Base-by-base conservation (phyloP, 2,888 invertebrate species). In the Copidosoma aretas region DNA sequence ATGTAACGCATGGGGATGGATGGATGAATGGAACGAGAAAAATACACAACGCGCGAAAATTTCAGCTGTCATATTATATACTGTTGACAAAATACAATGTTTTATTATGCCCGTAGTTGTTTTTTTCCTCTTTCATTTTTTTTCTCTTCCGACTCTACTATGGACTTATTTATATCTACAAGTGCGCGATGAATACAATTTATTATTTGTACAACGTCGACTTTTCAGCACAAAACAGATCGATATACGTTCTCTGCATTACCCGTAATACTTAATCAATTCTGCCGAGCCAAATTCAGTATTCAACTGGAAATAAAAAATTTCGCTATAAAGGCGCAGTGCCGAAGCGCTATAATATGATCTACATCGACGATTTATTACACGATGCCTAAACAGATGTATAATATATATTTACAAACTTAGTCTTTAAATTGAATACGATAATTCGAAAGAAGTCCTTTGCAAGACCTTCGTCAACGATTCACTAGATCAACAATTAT, bases 361-460 rank as follows among this genome's bases (percentile, higher is more conserved):
- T 46, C 43, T 32, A n/a, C n/a, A 32, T 32, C 32, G 32, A 8
- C 32, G 32, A 32, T 32, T 66, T 61, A 66, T 19, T 66, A 60
- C 19, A 66, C 32, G 32, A 60, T 67, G 52, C 51, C 57, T 67
- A 64, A 67, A 67, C 59, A 64, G 32, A 5, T 67, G 63, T 60
- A 39, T 62, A 62, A 10, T 67, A 66, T 60, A 39, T 62, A 62
- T 70, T 70, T 70, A 70, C 70, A 70, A 67, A 70, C 57, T 54
- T 64, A 64, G 32, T 60, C 60, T 64, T n/a, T 64, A 70, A 58
- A 21, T 60, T 67, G 53, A 64, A 52, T 22, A 67, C 32, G 64
- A 64, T 24, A 25, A 32, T 64, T 64, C 52, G 25, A 57, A 19
- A 25, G 25, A 41, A 62, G 62, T 62, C n/a, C n/a, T 62, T 65